A percentile compares a stretch with the other conserved stretches of the same genome.
These are phyloP conservation scores for Synanthedon tipuliformis DNA, from an alignment of 2,888 invertebrate genomes.

Conservation along the genomic window DNA sequence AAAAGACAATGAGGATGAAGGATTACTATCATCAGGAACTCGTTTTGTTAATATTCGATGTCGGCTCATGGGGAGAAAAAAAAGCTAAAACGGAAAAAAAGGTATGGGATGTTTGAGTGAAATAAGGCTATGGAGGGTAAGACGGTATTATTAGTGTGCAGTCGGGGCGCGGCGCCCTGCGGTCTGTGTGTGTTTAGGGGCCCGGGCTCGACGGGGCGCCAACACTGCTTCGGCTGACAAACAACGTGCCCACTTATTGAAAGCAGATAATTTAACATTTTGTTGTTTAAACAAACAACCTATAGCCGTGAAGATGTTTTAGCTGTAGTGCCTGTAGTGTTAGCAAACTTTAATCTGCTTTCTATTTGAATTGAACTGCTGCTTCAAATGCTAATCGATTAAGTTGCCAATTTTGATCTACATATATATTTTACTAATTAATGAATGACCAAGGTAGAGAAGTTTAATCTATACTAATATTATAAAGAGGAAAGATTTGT, in stretches of 20 bases:
- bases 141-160: slow-evolving; percentile 60
- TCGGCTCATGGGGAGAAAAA: slow-evolving; percentile 43
- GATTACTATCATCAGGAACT: slow-evolving; percentile 65
- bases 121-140: slow-evolving; percentile 63
- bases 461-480: background rate
- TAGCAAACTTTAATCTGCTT: too few species aligned
- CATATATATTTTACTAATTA: background rate
- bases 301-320: slow-evolving; percentile 23
- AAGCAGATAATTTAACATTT: slow-evolving; percentile 58
- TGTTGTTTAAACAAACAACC: slow-evolving; percentile 57
- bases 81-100: slow-evolving; percentile 36
- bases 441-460: background rate
- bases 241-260: slow-evolving; percentile 49
- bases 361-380: too few species aligned
- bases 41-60: slow-evolving; percentile 62
- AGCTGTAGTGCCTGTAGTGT: too few species aligned
- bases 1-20: slow-evolving; percentile 70
- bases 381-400: background rate
- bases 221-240: slow-evolving; percentile 12
- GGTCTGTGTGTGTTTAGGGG: slow-evolving; percentile 67
- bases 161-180: slow-evolving; percentile 58
- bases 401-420: background rate
- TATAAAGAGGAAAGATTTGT: too few species aligned
- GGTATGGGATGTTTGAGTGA: slow-evolving; percentile 55
- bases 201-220: slow-evolving; percentile 37